Conservation (phyloP, 2,113 vertebrate genomes). For the Gulo gulo region DNA sequence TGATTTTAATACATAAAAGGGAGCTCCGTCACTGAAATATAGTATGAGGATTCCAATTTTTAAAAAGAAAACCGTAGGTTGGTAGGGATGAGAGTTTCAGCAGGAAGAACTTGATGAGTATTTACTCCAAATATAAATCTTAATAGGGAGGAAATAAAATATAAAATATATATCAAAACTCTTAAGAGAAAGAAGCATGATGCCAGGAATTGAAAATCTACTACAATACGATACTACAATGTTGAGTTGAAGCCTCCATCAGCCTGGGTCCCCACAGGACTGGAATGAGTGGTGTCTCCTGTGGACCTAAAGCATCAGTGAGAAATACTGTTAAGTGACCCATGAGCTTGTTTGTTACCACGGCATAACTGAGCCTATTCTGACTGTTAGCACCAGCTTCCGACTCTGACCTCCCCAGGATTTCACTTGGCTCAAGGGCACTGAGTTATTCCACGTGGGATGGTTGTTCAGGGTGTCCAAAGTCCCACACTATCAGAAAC, state of each 20-base stretch:
- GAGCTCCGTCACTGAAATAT: conserved; percentile 50
- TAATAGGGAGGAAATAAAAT: conserved; percentile 25
- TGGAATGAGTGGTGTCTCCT: background rate
- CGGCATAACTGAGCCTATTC: background rate
- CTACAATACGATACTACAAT: background rate
- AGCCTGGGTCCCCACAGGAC: background rate
- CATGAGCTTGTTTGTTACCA: background rate
- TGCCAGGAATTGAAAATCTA: background rate
- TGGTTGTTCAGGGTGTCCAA: background rate
- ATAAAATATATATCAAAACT: background rate
- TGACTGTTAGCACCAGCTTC: background rate
- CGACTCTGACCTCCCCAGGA: background rate
- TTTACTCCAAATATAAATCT: conserved; percentile 62
- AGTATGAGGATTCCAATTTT: conserved; percentile 54
- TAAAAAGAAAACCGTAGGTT: conserved; percentile 70
- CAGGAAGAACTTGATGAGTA: conserved; percentile 25
- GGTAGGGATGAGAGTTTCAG: conserved; percentile 15
- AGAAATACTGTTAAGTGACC: background rate
- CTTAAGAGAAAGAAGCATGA: background rate
- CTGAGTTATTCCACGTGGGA: background rate
- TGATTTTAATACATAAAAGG: conserved; percentile 66
- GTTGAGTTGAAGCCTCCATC: background rate
- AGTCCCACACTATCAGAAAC: background rate
- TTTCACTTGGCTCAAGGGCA: background rate
- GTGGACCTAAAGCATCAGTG: background rate